phyloP scores from a whole-genome alignment of 2,113 vertebrate genomes.

The Gavialis gangeticus region DNA sequence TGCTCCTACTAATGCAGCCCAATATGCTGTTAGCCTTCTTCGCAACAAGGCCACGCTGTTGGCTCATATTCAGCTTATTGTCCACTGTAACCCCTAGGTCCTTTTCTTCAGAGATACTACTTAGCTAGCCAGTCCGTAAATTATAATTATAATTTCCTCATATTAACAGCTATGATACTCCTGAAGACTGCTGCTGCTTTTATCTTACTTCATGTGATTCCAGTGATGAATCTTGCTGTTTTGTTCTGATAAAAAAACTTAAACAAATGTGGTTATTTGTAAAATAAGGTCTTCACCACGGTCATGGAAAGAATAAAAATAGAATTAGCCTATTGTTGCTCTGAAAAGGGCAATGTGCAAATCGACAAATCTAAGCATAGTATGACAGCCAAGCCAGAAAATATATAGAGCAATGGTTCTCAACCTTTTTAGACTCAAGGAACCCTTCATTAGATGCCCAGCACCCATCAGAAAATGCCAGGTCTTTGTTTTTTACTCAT shows the following conservation, averaged over 20 bases:
- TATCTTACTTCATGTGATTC: background rate
- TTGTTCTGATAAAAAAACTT: background rate
- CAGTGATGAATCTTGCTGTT: background rate
- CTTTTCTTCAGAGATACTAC: too few relatives aligned
- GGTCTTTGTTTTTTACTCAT: too few relatives aligned
- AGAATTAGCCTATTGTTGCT: background rate
- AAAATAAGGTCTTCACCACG: background rate
- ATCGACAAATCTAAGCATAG: background rate
- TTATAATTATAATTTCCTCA: too few relatives aligned
- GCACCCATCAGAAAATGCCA: too few relatives aligned
- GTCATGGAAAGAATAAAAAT: background rate
- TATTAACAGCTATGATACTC: background rate
- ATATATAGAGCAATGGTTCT: background rate
- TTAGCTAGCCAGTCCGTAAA: too few relatives aligned
- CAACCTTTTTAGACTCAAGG: background rate
- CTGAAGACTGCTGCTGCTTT: background rate
- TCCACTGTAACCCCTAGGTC: too few relatives aligned
- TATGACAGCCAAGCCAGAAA: background rate
- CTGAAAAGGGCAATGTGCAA: background rate
- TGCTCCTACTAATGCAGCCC: too few relatives aligned
- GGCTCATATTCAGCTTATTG: too few relatives aligned
- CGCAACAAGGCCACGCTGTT: too few relatives aligned
- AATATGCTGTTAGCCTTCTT: too few relatives aligned
- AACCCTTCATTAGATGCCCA: background rate
- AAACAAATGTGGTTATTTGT: background rate